Evolutionary conservation across 1,140 invertebrate species (phyloP), one percentile per base, ranked within the genome.

Genomic region (Helicoverpa zea): DNA sequence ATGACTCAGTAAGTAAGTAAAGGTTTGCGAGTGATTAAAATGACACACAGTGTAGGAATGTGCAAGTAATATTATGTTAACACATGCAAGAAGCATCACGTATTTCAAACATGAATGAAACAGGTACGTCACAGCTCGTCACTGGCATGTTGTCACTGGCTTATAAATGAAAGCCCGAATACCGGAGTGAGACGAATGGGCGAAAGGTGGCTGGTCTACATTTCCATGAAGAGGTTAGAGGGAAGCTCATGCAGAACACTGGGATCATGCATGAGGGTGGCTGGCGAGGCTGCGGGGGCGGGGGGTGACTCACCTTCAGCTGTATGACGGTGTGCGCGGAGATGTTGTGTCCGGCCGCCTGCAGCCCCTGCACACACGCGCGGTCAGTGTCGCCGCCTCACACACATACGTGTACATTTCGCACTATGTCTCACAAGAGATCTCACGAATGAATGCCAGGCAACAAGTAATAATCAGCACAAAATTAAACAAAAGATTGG

Each of bases 301-400:
- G 49, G n/a, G 14, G 23, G 12, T 16, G 35, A 97, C 97, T 98
- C 97, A 98, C 98, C 98, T 98, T 98, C 84, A 98, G 96, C 94
- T 97, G 97, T 91, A 98, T 97, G 96, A 98, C 97, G 95, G 97
- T 97, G 94, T 98, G 96, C 94, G 97, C 97, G 90, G 97, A 97
- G 95, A 98, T 97, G 97, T 98, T 98, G 97, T 97, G 97, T 85
- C 98, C 98, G 93, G 96, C 97, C 95, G 97, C 97, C 96, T 98
- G 97, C 94, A 98, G 97, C 94, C 97, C 97, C 98, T 98, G 97
- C 61, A 68, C 64, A 75, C 80, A 80, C 58, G 78, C 76, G 70
- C 78, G 52, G 59, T 30, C 54, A 49, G 54, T 14, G 35, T 10
- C 58, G n/a, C 13, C 12, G 43, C 84, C 86, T 85, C 80, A 80